Evolutionary conservation across 1,140 invertebrate species (phyloP).

Genomic region (Drosophila auraria): DNA sequence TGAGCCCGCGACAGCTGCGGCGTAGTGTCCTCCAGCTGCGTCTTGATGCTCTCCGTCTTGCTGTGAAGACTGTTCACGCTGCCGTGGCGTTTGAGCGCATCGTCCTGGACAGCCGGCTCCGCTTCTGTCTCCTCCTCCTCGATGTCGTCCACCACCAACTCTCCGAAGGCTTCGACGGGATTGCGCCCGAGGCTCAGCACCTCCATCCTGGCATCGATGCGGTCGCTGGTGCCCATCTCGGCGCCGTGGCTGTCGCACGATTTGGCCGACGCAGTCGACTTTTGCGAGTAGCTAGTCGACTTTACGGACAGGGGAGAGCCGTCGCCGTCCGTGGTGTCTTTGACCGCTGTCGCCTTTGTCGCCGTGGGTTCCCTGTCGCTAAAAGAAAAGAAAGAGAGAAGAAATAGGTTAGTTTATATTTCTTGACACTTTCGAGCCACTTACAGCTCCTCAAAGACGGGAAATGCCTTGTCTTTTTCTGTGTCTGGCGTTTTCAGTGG

Average conservation of each 20-base stretch:
- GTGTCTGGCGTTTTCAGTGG: slow-evolving; percentile 7
- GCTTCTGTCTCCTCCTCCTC: slow-evolving; percentile 26
- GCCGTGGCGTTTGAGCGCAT: slow-evolving; percentile 54
- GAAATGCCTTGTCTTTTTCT: slow-evolving; percentile 23
- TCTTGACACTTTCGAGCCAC: background rate
- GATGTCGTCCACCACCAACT: slow-evolving; percentile 56
- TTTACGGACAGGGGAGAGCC: slow-evolving; percentile 68
- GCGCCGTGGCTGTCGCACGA: slow-evolving; percentile 31
- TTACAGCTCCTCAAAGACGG: slow-evolving; percentile 37
- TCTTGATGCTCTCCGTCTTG: slow-evolving; percentile 79
- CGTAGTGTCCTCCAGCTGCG: slow-evolving; percentile 71
- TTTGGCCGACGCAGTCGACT: slow-evolving; percentile 78
- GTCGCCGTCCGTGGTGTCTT: slow-evolving; percentile 16
- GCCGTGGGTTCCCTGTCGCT: background rate
- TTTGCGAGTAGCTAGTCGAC: slow-evolving; percentile 76
- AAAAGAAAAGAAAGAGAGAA: background rate
- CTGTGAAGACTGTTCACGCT: slow-evolving; percentile 74
- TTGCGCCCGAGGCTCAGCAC: slow-evolving; percentile 12
- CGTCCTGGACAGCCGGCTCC: slow-evolving; percentile 21
- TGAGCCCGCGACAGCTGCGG: slow-evolving; percentile 74
- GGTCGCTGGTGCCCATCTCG: background rate
- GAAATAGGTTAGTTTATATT: background rate
- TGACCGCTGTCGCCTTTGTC: background rate
- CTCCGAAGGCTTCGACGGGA: slow-evolving; percentile 44
- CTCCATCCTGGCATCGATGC: background rate